These are phyloP conservation scores for Aplidium turbinatum DNA, from an alignment of 23 tunicate genomes.

Conservation along the genomic window DNA sequence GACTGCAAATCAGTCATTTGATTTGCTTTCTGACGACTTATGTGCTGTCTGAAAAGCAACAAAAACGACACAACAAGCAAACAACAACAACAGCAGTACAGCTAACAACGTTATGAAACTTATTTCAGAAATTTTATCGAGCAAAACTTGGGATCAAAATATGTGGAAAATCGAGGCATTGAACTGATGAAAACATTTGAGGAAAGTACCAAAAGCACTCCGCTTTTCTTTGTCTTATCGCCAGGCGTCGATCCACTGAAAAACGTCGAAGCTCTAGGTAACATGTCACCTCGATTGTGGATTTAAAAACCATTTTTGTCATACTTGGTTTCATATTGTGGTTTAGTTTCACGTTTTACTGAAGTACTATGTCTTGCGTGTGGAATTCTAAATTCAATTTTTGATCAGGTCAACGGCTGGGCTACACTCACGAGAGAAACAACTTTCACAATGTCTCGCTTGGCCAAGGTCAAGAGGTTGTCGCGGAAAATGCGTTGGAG, in stretches of 20 bases:
- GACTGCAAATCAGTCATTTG: no score
- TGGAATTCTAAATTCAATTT: no score
- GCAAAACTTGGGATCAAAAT: slow-evolving; percentile 69
- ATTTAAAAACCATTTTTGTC: background rate
- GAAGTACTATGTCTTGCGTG: no score
- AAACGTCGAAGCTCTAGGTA: slow-evolving; percentile 81
- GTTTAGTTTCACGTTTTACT: no score
- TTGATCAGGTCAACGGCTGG: slow-evolving; percentile 83
- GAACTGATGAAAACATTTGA: slow-evolving; percentile 82
- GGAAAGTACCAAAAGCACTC: slow-evolving; percentile 77
- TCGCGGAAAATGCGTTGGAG: slow-evolving; percentile 78
- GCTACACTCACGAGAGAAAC: slow-evolving; percentile 48
- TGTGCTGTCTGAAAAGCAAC: no score
- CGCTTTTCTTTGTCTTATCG: slow-evolving; percentile 82
- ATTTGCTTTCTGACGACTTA: no score
- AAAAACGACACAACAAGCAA: no score
- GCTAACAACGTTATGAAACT: no score
- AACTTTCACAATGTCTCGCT: slow-evolving; percentile 88
- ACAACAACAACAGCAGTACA: no score
- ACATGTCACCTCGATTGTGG: no score
- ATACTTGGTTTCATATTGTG: background rate
- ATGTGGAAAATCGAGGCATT: slow-evolving; percentile 78
- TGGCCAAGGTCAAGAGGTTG: slow-evolving; percentile 92
- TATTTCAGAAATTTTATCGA: slow-evolving; percentile 77
- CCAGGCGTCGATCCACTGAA: slow-evolving; percentile 92